Percentiles rank a stretch among this genome's conserved stretches.
phyloP scores from a whole-genome alignment of 2,797 vertebrate species.

The Ciconia nigra region DNA sequence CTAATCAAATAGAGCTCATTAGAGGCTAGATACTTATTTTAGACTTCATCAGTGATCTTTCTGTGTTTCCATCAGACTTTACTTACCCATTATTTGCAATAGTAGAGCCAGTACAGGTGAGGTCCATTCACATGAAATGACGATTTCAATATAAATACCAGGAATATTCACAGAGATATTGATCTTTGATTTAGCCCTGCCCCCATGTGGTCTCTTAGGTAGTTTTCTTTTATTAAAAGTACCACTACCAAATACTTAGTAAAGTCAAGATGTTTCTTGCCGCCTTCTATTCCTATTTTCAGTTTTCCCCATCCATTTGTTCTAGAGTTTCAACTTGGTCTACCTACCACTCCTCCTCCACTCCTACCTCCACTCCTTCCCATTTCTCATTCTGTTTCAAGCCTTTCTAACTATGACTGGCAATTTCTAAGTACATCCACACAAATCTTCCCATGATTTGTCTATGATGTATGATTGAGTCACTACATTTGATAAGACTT shows the following conservation, averaged over 20 bases:
- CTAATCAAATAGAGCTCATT: background rate
- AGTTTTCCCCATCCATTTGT: background rate
- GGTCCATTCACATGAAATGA: background rate
- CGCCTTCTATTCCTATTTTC: background rate
- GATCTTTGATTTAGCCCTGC: slow-evolving; percentile 50
- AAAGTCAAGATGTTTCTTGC: background rate
- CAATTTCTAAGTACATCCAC: background rate
- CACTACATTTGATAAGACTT: background rate
- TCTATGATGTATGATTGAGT: background rate
- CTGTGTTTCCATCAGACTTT: background rate
- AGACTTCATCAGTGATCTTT: background rate
- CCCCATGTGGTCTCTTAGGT: slow-evolving; percentile 13
- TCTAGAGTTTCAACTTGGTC: background rate
- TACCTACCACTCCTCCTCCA: background rate
- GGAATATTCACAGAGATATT: background rate
- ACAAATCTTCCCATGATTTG: background rate
- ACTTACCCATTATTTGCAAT: background rate
- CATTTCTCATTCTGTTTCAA: background rate
- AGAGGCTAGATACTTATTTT: background rate
- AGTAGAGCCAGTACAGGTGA: background rate
- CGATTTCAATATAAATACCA: background rate
- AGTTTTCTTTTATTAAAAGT: background rate
- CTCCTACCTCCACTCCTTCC: background rate
- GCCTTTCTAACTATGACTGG: background rate
- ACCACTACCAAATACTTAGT: background rate